Evolutionary conservation across 2,888 invertebrate species (phyloP).

Genomic region (Xanthorhoe designata): DNA sequence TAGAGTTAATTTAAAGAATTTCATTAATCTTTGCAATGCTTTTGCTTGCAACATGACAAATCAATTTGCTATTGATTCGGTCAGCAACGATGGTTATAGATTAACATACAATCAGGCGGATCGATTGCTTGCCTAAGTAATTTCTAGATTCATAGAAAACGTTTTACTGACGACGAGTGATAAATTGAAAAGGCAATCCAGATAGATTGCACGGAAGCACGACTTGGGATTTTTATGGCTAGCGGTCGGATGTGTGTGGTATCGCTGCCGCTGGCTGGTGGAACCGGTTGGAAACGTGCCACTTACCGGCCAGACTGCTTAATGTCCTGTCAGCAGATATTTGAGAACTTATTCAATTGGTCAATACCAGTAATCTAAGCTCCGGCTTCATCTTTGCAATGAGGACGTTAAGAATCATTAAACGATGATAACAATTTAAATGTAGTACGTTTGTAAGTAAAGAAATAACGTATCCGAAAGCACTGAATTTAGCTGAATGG

Average conservation of each 20-base stretch:
- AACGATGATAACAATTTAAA: conserved; percentile 26
- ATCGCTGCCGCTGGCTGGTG: conserved; percentile 34
- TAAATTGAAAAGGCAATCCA: conserved; percentile 25
- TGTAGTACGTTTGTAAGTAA: not conserved
- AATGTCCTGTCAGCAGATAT: conserved; percentile 37
- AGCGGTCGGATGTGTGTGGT: conserved; percentile 39
- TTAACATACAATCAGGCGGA: conserved; percentile 41
- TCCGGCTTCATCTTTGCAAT: conserved; percentile 7
- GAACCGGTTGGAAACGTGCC: conserved; percentile 46
- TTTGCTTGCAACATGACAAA: conserved; percentile 34
- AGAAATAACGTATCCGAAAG: conserved; percentile 4
- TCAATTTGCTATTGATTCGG: conserved; percentile 36
- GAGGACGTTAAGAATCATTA: conserved; percentile 13
- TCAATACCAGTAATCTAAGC: conserved; percentile 31
- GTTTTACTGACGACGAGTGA: conserved; percentile 8
- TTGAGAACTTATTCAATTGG: conserved; percentile 32
- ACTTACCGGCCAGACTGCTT: conserved; percentile 41
- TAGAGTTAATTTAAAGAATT: conserved; percentile 33
- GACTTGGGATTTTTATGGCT: conserved; percentile 41
- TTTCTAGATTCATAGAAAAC: conserved; percentile 12
- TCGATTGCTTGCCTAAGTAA: conserved; percentile 29
- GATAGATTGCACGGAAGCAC: conserved; percentile 32
- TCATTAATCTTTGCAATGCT: conserved; percentile 30
- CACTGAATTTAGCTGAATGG: conserved; percentile 30
- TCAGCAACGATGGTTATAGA: conserved; percentile 32